Conservation (phyloP, 2,797 vertebrate genomes). For the Alfaro cultratus region DNA sequence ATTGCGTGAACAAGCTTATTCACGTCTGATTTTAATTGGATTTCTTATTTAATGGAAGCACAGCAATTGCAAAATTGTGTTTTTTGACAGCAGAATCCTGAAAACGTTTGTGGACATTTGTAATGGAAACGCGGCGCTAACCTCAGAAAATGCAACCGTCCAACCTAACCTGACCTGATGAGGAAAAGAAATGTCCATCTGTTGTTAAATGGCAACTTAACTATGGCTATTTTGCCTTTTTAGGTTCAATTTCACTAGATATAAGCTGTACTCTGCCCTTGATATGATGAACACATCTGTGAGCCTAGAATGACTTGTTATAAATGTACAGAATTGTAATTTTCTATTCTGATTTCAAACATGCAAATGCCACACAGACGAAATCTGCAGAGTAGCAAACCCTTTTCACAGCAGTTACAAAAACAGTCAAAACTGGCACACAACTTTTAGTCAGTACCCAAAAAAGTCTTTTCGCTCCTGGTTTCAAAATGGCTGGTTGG, state of each 20-base stretch:
- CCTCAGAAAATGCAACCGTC: neutral
- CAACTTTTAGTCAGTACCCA: slow-evolving; percentile 50
- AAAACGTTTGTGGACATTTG: neutral
- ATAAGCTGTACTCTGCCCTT: neutral
- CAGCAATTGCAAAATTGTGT: neutral
- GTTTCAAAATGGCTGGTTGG: slow-evolving; percentile 76
- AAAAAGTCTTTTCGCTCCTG: slow-evolving; percentile 63
- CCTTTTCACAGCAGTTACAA: neutral
- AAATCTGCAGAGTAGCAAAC: slow-evolving; percentile 20
- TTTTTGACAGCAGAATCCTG: neutral
- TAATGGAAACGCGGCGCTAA: neutral
- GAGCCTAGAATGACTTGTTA: neutral
- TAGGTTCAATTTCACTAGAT: neutral
- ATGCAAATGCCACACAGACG: neutral
- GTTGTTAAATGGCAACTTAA: neutral
- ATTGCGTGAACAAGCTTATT: no score
- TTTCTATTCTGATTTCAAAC: neutral
- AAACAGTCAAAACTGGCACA: slow-evolving; percentile 17
- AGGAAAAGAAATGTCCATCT: neutral
- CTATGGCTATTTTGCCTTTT: neutral
- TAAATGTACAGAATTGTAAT: neutral
- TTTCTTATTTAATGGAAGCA: neutral
- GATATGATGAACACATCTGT: neutral
- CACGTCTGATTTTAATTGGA: neutral
- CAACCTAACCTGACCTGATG: neutral